Evolutionary conservation across 2,888 invertebrate species (phyloP).

Genomic region (Machimus atricapillus): DNA sequence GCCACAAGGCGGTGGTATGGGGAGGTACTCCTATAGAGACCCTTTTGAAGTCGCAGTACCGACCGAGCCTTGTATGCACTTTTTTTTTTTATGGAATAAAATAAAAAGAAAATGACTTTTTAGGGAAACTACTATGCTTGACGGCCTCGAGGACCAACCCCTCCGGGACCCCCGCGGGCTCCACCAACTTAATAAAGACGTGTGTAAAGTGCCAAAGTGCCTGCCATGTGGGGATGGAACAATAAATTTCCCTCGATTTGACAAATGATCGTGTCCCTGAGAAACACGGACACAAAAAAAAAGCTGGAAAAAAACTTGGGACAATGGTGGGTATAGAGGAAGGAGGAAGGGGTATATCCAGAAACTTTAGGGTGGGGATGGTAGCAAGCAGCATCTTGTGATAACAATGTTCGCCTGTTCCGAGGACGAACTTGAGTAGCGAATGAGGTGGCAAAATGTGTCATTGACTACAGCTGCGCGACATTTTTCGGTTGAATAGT

Average conservation of each 20-base stretch:
- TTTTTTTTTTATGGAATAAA: background rate
- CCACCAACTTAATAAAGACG: slow-evolving; percentile 37
- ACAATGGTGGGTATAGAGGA: background rate
- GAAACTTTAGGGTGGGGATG: background rate
- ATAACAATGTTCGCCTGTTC: slow-evolving; percentile 22
- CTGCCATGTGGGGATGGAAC: slow-evolving; percentile 37
- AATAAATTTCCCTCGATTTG: slow-evolving; percentile 41
- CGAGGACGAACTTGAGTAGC: slow-evolving; percentile 10
- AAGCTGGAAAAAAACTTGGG: background rate
- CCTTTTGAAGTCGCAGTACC: background rate
- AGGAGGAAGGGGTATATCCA: background rate
- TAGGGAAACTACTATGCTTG: background rate
- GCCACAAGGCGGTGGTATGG: background rate
- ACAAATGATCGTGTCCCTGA: slow-evolving; percentile 38
- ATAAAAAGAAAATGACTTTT: background rate
- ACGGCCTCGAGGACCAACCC: background rate
- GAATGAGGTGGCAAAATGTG: slow-evolving; percentile 39
- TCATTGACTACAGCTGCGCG: slow-evolving; percentile 38
- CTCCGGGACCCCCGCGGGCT: background rate
- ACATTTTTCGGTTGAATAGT: slow-evolving; percentile 40
- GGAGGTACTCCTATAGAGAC: background rate
- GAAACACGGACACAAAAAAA: slow-evolving; percentile 18
- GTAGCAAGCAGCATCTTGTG: slow-evolving; percentile 15
- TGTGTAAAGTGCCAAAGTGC: slow-evolving; percentile 40
- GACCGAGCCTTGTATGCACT: background rate